Evolutionary conservation across 2,888 invertebrate genomes (phyloP), one percentile per base, ranked within the genome.

Genomic region (Oxycera nigricornis): DNA sequence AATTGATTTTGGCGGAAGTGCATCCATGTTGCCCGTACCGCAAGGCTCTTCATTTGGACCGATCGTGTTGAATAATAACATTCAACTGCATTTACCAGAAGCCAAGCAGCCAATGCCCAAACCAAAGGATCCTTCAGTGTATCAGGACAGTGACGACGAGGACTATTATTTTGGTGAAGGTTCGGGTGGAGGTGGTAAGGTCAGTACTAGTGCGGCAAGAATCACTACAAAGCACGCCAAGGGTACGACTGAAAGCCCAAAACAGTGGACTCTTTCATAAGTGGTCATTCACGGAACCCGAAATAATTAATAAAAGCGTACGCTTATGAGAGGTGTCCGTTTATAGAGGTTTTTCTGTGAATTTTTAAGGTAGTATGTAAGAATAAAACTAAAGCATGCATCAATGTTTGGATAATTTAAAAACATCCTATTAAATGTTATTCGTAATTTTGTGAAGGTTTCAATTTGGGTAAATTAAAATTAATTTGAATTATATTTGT

Each of bases 161-260:
- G 65, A 65, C n/a, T 65, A 65, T 30, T 65, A 65, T 39, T 11
- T 39, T 3, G 39, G 24, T 7, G 65, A 65, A 14, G 65, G 65
- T 11, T 65, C 65, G 2, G n/a, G n/a, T n/a, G 65, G 65, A 41
- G 26, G 11, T 22, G 28, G 30, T 14, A 9, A n/a, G 4, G 11
- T 14, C 6, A 46, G 17, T n/a, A 46, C 46, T 14, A 46, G 2
- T 26, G 30, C 14, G 59, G 59, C 59, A 6, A 6, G 28, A 7
- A 59, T 30, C 4, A 59, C 59, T 14, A 17, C 11, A 55, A 24
- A 55, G 11, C n/a, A n/a, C n/a, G n/a, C n/a, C n/a, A n/a, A n/a
- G n/a, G n/a, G n/a, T n/a, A 46, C 46, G 14, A 46, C 46, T 11
- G 46, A 46, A 46, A 46, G 46, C 17, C n/a, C n/a, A n/a, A n/a